Base-by-base conservation (phyloP, 2,113 vertebrate species). In the Paramisgurnus dabryanus region DNA sequence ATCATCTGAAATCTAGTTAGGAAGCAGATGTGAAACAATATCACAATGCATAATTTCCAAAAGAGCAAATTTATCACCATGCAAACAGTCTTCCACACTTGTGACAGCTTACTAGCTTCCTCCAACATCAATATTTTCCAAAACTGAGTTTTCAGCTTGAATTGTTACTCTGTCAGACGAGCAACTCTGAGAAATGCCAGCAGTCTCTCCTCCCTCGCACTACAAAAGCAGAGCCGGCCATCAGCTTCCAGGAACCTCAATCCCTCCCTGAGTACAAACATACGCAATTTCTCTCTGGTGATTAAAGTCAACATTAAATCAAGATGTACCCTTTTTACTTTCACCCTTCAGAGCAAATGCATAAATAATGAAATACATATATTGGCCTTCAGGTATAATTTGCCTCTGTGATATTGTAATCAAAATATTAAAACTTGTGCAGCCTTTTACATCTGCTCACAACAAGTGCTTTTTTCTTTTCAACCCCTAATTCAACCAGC, bases 101-200 rank as follows among this genome's bases (percentile, higher is more conserved):
- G 60, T 76, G 77, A 70, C 80, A 79, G 70, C 27, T 39, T 79
- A 39, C 76, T 78, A 40, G 74, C 64, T 58, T 65, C 69, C 76
- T 80, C 77, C 67, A 85, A 80, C 69, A 60, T 73, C 80, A 85
- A 66, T 66, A 82, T 79, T 83, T 83, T 79, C 27, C 71, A 71
- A 71, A 76, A 60, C 11, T 9, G 72, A 71, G 63, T 61, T 79
- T 82, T 79, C 58, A 66, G 13, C 76, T 76, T 71, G 66, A 78
- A 50, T 80, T 63, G 41, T 27, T 57, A 72, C 67, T 65, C 83
- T 81, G 55, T 78, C 55, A 63, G 79, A 49, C 70, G 45, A 39
- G 63, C 47, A 71, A 55, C 73, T 50, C 58, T 76, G 58, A 83
- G 72, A 76, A 80, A 83, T 50, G 80, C 67, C 78, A 47, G 53